phyloP scores from a whole-genome alignment of 2,797 vertebrate genomes.

The Thaleichthys pacificus region DNA sequence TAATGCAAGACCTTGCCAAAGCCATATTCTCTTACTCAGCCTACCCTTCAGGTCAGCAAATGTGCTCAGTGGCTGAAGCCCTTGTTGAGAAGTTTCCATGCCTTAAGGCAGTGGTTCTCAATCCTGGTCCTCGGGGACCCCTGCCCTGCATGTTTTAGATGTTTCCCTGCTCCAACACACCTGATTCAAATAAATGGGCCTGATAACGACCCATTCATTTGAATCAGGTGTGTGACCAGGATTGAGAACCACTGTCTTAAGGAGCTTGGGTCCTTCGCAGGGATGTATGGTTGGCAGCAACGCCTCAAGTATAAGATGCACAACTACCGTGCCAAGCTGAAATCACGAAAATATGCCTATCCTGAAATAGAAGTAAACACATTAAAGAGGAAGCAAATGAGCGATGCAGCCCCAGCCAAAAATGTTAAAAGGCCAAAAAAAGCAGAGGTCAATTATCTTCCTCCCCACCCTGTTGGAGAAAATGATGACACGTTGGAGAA shows the following conservation, averaged over 20 bases:
- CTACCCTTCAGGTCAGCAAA: slow-evolving; percentile 17
- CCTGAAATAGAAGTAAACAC: slow-evolving; percentile 40
- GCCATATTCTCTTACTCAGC: slow-evolving; percentile 26
- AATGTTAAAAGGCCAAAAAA: slow-evolving; percentile 38
- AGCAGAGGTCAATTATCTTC: slow-evolving; percentile 30
- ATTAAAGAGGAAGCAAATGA: slow-evolving; percentile 14
- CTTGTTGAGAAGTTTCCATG: neutral
- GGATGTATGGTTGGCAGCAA: slow-evolving; percentile 5
- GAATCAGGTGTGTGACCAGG: no score
- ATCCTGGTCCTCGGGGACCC: no score
- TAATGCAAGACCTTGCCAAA: slow-evolving; percentile 25
- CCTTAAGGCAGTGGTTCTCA: no score
- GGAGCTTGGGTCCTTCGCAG: neutral
- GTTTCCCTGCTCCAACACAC: no score
- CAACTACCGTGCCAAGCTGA: slow-evolving; percentile 38
- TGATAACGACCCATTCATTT: no score
- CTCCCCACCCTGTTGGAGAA: neutral
- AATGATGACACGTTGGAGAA: slow-evolving; percentile 16
- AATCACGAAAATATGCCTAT: slow-evolving; percentile 15
- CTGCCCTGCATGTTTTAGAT: no score
- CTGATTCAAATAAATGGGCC: no score
- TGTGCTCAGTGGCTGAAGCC: slow-evolving; percentile 8
- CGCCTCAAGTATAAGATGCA: slow-evolving; percentile 35
- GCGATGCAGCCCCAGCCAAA: slow-evolving; percentile 15
- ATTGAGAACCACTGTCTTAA: no score